A percentile compares a stretch with the other conserved stretches of the same genome.
These are phyloP conservation scores for Plectropomus leopardus DNA, from an alignment of 2,113 vertebrate genomes.

Conservation along the genomic window DNA sequence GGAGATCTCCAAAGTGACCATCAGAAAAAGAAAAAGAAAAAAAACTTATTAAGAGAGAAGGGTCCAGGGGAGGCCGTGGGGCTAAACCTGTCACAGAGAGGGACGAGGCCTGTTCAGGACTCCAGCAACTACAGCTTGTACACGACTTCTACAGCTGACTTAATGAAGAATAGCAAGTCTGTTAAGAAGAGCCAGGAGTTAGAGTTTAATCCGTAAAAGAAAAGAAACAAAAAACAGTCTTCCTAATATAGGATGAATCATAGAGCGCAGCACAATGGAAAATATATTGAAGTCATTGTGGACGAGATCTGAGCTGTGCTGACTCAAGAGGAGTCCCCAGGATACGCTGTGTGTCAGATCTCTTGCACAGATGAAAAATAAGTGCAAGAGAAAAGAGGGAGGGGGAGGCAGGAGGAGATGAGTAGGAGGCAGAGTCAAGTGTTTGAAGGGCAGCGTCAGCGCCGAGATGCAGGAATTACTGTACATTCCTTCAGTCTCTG, in stretches of 20 bases:
- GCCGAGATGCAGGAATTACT: constrained; percentile 43
- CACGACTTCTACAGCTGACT: constrained; percentile 50
- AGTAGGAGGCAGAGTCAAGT: constrained; percentile 34
- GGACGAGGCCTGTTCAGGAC: constrained; percentile 52
- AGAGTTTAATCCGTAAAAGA: constrained; percentile 59
- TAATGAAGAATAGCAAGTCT: constrained; percentile 62
- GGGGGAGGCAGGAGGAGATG: constrained; percentile 4
- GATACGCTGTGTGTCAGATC: constrained; percentile 34
- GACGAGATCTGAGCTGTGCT: constrained; percentile 62
- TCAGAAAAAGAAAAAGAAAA: constrained; percentile 63
- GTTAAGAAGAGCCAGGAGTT: constrained; percentile 44
- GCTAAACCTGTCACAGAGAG: constrained; percentile 71
- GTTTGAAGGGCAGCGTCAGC: constrained; percentile 51
- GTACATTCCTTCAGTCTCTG: constrained; percentile 41
- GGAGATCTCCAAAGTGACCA: constrained; percentile 66
- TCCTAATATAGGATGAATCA: constrained; percentile 59
- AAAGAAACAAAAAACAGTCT: constrained; percentile 13
- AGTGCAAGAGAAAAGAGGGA: background rate
- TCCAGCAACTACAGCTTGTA: constrained; percentile 35
- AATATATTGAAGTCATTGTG: constrained; percentile 60
- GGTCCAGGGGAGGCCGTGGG: constrained; percentile 55
- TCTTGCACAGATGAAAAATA: constrained; percentile 44
- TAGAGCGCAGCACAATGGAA: constrained; percentile 65
- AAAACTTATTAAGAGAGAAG: constrained; percentile 69
- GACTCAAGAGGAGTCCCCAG: constrained; percentile 60